Conservation (phyloP, 2,113 vertebrate genomes). For the Mustela nigripes region DNA sequence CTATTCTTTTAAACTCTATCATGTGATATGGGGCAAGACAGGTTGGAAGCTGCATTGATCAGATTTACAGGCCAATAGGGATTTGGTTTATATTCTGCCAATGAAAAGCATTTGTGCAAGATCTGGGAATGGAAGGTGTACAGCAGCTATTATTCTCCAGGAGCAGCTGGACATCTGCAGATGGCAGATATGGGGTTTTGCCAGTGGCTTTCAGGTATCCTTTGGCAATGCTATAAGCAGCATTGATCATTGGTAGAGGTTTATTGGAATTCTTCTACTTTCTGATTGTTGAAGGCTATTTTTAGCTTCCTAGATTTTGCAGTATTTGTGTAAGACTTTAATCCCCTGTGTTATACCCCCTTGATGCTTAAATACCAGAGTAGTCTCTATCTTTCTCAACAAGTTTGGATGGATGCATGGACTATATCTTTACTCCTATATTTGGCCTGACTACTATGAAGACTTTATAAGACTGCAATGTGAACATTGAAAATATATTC, state of each 20-base stretch:
- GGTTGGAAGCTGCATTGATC: not conserved
- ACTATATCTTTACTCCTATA: not conserved
- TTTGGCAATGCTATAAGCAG: not conserved
- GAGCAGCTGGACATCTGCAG: constrained; percentile 56
- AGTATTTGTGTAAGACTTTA: not conserved
- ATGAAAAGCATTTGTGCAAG: not conserved
- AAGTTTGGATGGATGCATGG: not conserved
- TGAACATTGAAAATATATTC: not conserved
- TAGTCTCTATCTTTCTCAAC: not conserved
- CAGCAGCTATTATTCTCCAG: not conserved
- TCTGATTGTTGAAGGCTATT: not conserved
- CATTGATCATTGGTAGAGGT: too few species aligned
- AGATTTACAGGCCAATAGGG: not conserved
- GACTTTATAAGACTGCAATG: not conserved
- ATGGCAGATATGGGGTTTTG: not conserved
- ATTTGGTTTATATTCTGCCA: constrained; percentile 40
- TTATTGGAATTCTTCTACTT: not conserved
- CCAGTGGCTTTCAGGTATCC: not conserved
- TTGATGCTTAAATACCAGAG: not conserved
- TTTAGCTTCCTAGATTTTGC: not conserved
- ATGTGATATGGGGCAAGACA: not conserved
- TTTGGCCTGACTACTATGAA: not conserved
- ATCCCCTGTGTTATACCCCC: not conserved
- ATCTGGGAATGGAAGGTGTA: not conserved
- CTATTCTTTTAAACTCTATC: not conserved